Evolutionary conservation across 2,797 vertebrate genomes (phyloP).

Genomic region (Chiropotes sagulatus): DNA sequence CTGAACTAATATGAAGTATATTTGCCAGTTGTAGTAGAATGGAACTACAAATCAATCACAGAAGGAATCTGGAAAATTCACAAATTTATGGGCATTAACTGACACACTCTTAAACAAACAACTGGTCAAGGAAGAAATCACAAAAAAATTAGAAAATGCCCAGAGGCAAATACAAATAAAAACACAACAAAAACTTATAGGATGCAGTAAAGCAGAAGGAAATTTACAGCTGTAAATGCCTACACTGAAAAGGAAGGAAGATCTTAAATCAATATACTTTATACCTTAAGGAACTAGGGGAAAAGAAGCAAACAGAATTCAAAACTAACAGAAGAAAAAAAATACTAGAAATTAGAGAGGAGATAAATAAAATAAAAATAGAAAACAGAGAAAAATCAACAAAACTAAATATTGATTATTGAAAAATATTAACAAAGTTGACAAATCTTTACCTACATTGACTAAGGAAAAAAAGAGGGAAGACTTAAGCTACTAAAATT

Average conservation of each 20-base stretch:
- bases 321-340: not conserved
- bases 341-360: not conserved
- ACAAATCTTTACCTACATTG: not conserved
- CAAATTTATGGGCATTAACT: not conserved
- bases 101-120: not conserved
- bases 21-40: not conserved
- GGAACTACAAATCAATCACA: not conserved
- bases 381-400: not conserved
- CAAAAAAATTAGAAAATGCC: not conserved
- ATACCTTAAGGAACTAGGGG: not conserved
- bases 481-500: not conserved
- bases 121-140: not conserved
- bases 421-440: not conserved
- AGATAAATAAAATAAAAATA: not conserved
- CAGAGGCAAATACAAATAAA: not conserved
- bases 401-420: not conserved
- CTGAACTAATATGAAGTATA: not conserved
- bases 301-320: not conserved
- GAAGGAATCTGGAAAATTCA: not conserved
- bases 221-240: not conserved
- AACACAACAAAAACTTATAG: not conserved
- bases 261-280: not conserved
- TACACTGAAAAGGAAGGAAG: not conserved
- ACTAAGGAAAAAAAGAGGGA: not conserved
- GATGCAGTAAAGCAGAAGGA: not conserved